These are phyloP conservation scores for Erebia palarica DNA, from an alignment of 2,888 invertebrate species.

Conservation along the genomic window DNA sequence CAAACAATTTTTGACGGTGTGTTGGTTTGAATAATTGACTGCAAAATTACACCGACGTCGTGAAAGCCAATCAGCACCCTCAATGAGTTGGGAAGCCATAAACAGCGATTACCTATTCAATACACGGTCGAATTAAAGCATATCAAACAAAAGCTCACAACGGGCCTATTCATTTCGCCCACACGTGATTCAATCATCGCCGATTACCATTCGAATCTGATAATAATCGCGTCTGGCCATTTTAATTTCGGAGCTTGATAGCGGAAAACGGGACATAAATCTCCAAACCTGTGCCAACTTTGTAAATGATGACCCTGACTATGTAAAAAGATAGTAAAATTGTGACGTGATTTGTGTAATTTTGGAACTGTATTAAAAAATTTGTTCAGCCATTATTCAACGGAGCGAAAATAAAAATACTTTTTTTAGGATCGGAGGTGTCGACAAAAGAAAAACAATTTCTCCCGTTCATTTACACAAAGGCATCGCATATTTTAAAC, in stretches of 20 bases:
- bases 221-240: conserved; percentile 61
- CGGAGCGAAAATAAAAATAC: conserved; percentile 18
- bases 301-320: conserved; percentile 56
- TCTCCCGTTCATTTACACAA: conserved; percentile 45
- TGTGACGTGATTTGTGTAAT: conserved; percentile 38
- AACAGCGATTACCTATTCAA: conserved; percentile 50
- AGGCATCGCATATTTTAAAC: conserved; percentile 55
- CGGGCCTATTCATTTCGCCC: conserved; percentile 58
- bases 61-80: conserved; percentile 60
- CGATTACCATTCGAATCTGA: conserved; percentile 59
- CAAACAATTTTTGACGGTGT: conserved; percentile 12
- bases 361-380: conserved; percentile 20
- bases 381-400: conserved; percentile 12
- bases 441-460: conserved; percentile 43
- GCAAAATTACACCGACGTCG: conserved; percentile 59
- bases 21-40: conserved; percentile 47
- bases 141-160: conserved; percentile 47
- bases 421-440: conserved; percentile 29
- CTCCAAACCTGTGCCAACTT: conserved; percentile 56
- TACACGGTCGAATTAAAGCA: conserved; percentile 44
- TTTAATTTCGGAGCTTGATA: conserved; percentile 59
- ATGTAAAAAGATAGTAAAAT: conserved; percentile 46
- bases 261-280: conserved; percentile 70
- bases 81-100: conserved; percentile 46
- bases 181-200: conserved; percentile 65